phyloP scores from a whole-genome alignment of 2,797 vertebrate genomes.

The Semotilus atromaculatus region DNA sequence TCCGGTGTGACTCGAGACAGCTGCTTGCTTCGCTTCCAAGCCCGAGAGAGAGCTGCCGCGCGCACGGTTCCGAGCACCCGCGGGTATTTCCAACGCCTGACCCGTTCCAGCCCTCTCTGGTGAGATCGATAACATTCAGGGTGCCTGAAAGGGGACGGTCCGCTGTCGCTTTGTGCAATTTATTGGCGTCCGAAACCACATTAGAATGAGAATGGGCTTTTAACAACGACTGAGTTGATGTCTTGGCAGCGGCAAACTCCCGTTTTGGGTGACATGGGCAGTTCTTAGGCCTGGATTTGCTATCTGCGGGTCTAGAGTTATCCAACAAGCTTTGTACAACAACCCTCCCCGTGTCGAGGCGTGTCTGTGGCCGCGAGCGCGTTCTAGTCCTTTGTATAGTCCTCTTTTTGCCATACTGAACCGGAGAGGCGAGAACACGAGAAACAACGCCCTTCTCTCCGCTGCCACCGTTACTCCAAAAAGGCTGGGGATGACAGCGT shows the following conservation, averaged over 20 bases:
- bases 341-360: constrained; percentile 63
- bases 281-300: constrained; percentile 59
- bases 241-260: constrained; percentile 47
- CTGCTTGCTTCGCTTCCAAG: constrained; percentile 46
- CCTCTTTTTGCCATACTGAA: constrained; percentile 70
- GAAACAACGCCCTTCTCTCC: constrained; percentile 78
- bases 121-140: constrained; percentile 73
- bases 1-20: constrained; percentile 62
- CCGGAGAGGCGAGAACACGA: constrained; percentile 66
- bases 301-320: constrained; percentile 55
- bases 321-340: constrained; percentile 67
- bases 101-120: constrained; percentile 66
- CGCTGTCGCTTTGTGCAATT: constrained; percentile 60
- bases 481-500: constrained; percentile 59
- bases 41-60: constrained; percentile 29
- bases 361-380: constrained; percentile 59
- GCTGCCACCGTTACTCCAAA: constrained; percentile 65
- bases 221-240: constrained; percentile 54
- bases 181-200: constrained; percentile 53
- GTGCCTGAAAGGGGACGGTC: constrained; percentile 69
- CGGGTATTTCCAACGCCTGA: constrained; percentile 53
- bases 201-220: constrained; percentile 50
- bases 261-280: constrained; percentile 28
- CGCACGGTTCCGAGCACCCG: constrained; percentile 32
- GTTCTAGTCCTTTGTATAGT: constrained; percentile 79